Evolutionary conservation across 2,113 vertebrate species (phyloP).

Genomic region (Ramphastos sulfuratus): DNA sequence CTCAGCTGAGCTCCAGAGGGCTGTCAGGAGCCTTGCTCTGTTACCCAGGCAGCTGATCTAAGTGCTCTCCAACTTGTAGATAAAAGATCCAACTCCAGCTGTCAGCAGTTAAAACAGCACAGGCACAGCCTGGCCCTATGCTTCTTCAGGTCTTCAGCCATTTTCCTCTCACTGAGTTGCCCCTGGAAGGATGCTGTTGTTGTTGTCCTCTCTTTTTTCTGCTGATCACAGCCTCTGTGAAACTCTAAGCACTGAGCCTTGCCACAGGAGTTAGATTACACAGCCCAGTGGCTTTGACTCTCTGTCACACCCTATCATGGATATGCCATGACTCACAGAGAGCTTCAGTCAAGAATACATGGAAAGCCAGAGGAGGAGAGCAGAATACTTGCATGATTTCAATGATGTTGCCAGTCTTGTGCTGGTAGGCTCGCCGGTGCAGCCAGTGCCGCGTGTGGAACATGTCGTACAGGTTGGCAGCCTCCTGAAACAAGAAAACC

Average conservation of each 20-base stretch:
- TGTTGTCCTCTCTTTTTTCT: not conserved
- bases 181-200: rapidly evolving
- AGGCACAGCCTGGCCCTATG: not conserved
- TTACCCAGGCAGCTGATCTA: not conserved
- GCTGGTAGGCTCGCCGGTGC: conserved; percentile 93
- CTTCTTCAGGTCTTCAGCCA: not conserved
- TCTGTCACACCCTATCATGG: not conserved
- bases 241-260: not conserved
- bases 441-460: conserved; percentile 91
- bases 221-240: not conserved
- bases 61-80: not conserved
- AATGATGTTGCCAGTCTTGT: conserved; percentile 90
- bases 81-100: not conserved
- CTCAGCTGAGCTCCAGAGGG: not conserved
- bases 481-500: conserved; percentile 80
- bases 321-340: not conserved
- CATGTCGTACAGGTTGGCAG: conserved; percentile 92
- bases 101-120: not conserved
- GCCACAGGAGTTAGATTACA: not conserved
- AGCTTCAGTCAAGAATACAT: not conserved
- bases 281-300: not conserved
- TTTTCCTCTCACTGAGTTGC: not conserved
- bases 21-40: not conserved
- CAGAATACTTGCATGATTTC: conserved; percentile 88
- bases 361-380: not conserved